phyloP scores from a whole-genome alignment of 2,888 invertebrate genomes.

The Keiferia lycopersicella region DNA sequence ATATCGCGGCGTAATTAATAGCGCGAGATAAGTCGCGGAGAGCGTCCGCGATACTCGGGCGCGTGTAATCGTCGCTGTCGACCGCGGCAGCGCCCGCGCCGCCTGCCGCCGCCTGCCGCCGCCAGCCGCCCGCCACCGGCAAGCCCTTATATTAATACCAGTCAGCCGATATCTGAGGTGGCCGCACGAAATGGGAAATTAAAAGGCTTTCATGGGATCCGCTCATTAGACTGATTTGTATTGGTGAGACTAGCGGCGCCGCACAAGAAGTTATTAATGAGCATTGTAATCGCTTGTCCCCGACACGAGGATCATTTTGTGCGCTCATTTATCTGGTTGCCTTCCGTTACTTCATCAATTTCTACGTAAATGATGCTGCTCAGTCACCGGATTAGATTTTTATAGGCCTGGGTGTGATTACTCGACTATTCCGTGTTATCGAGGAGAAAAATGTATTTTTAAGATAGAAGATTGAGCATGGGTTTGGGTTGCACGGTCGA shows the following conservation, averaged over 20 bases:
- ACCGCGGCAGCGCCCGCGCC: slow-evolving; percentile 62
- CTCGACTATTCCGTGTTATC: slow-evolving; percentile 1
- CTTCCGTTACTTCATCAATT: slow-evolving; percentile 49
- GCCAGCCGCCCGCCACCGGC: slow-evolving; percentile 58
- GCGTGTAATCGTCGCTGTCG: slow-evolving; percentile 67
- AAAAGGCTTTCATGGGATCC: slow-evolving; percentile 78
- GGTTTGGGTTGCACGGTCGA: slow-evolving; percentile 38
- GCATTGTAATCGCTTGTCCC: slow-evolving; percentile 64
- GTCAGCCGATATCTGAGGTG: slow-evolving; percentile 73
- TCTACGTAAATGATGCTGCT: slow-evolving; percentile 40
- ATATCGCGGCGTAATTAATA: slow-evolving; percentile 79
- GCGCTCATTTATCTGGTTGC: slow-evolving; percentile 56
- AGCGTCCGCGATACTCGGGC: slow-evolving; percentile 60
- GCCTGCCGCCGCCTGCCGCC: slow-evolving; percentile 47
- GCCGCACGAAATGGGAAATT: slow-evolving; percentile 77
- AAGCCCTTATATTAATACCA: slow-evolving; percentile 73
- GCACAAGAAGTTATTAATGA: slow-evolving; percentile 73
- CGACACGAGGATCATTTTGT: slow-evolving; percentile 64
- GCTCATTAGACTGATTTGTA: slow-evolving; percentile 78
- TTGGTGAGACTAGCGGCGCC: slow-evolving; percentile 61
- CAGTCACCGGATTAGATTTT: slow-evolving; percentile 29
- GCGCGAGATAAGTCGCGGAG: slow-evolving; percentile 72
- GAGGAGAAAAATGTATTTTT: neutral
- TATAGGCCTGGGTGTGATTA: slow-evolving; percentile 27
- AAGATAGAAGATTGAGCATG: neutral